Base-by-base conservation (phyloP, 2,113 vertebrate genomes). In the Anolis carolinensis region DNA sequence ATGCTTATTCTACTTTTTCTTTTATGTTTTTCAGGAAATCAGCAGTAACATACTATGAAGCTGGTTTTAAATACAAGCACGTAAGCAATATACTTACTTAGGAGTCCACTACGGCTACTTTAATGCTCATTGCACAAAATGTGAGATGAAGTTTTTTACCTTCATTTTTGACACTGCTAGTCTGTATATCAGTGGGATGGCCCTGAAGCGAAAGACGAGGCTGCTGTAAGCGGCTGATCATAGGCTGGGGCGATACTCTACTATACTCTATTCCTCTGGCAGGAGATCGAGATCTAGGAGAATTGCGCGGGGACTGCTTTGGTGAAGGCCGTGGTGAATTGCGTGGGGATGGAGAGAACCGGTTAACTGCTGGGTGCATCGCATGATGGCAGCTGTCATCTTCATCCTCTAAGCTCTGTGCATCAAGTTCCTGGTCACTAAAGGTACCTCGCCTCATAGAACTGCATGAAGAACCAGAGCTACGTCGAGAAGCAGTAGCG, bases 361-460 rank as follows among this genome's bases (percentile, higher is more conserved):
- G 98, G 91, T 88, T 98, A 71, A 97, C 96, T 79, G 97, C 96
- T 86, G 97, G 95, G 93, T 98, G 97, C 86, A 97, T 97, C 6
- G 97, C 93, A 27, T 97, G 97, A 91, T 97, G 98, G 39, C 94
- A 94, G 20, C 95, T 97, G 77, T 99, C 99, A 88, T 99, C 99
- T 67, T 99, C 99, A 84, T 99, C 98, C 85, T 99, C 98, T 94
- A 99, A 97, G 91, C 99, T 99, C 92, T 98, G 98, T 0, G 98
- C 97, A 25, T 99, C 99, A 2, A 99, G 96, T 93, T 99, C 99
- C 95, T 99, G 98, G 94, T 99, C 99, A 2, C 98, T 99, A 95
- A 98, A 98, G 0, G 98, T 97, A 92, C 98, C 98, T 87, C 99
- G 97, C 55, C 98, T 96, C 78, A 98, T 95, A 0, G 98, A 99